Evolutionary conservation across 1,140 invertebrate species (phyloP).

Genomic region (Ruditapes philippinarum): DNA sequence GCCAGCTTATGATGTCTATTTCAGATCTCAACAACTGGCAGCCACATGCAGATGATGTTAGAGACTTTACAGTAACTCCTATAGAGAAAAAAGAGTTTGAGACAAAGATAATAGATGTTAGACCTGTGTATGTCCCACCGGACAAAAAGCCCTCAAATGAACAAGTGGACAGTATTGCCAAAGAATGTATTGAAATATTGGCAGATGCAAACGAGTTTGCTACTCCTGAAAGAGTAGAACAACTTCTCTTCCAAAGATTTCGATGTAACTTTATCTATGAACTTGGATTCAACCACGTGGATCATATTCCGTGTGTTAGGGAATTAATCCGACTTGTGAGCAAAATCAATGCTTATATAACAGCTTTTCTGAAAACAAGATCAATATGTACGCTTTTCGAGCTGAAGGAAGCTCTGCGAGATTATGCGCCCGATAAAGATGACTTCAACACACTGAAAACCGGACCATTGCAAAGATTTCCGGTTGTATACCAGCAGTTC

Average conservation of each 20-base stretch:
- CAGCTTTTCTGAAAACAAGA: constrained; percentile 79
- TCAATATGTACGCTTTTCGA: constrained; percentile 82
- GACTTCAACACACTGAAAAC: constrained; percentile 80
- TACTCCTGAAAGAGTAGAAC: constrained; percentile 74
- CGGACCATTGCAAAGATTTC: constrained; percentile 82
- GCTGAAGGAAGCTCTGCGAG: constrained; percentile 74
- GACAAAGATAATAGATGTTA: constrained; percentile 67
- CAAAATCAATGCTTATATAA: constrained; percentile 83
- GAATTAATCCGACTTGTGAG: constrained; percentile 74
- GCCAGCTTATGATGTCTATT: neutral
- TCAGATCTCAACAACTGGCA: neutral
- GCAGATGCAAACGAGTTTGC: constrained; percentile 79
- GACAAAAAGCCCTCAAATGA: constrained; percentile 53
- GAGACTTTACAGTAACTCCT: constrained; percentile 34
- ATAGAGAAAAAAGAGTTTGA: constrained; percentile 59
- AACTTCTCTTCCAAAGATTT: constrained; percentile 75
- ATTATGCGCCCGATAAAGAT: constrained; percentile 74
- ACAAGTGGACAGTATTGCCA: constrained; percentile 73
- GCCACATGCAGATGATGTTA: neutral
- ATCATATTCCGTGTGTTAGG: constrained; percentile 72
- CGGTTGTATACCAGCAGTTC: constrained; percentile 82
- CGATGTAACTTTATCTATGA: constrained; percentile 53
- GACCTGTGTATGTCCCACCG: constrained; percentile 56
- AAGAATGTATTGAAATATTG: constrained; percentile 80
- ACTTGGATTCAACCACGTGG: constrained; percentile 64